Conservation (phyloP, 2,113 vertebrate species). For the Pelusios castaneus region DNA sequence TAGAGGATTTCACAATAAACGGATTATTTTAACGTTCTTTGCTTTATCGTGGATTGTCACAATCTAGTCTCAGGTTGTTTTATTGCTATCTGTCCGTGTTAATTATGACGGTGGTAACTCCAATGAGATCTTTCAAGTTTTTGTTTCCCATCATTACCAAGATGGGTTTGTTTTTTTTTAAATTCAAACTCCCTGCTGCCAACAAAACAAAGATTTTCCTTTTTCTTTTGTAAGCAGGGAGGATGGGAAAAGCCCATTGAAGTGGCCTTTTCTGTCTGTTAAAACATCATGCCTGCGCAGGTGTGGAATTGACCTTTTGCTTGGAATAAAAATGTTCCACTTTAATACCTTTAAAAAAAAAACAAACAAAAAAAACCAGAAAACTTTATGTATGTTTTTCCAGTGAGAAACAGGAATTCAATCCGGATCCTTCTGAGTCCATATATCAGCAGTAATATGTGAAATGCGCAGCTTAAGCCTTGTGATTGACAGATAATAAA, state of each 20-base stretch:
- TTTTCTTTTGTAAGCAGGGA: constrained; percentile 56
- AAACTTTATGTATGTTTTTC: fast-evolving
- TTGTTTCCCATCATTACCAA: constrained; percentile 60
- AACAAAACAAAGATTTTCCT: constrained; percentile 58
- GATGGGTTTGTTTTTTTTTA: constrained; percentile 56
- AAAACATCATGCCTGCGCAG: not conserved
- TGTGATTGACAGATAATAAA: not conserved
- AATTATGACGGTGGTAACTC: not conserved
- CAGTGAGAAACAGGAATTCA: constrained; percentile 1
- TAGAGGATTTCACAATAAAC: constrained; percentile 13
- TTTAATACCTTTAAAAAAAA: constrained; percentile 11
- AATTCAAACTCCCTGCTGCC: constrained; percentile 53
- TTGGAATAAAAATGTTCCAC: constrained; percentile 48
- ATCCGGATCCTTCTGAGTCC: constrained; percentile 22
- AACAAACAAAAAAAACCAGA: not conserved
- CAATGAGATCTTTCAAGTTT: constrained; percentile 49
- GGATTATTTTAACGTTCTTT: not conserved
- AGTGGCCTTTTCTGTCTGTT: constrained; percentile 43
- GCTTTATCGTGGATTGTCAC: not conserved
- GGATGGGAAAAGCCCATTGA: not conserved
- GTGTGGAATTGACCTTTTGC: constrained; percentile 36
- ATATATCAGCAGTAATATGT: constrained; percentile 31
- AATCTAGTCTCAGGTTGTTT: not conserved
- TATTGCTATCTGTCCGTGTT: not conserved
- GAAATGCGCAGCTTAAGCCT: not conserved